Evolutionary conservation across 1,140 invertebrate genomes (phyloP).

Genomic region (Riptortus pedestris): DNA sequence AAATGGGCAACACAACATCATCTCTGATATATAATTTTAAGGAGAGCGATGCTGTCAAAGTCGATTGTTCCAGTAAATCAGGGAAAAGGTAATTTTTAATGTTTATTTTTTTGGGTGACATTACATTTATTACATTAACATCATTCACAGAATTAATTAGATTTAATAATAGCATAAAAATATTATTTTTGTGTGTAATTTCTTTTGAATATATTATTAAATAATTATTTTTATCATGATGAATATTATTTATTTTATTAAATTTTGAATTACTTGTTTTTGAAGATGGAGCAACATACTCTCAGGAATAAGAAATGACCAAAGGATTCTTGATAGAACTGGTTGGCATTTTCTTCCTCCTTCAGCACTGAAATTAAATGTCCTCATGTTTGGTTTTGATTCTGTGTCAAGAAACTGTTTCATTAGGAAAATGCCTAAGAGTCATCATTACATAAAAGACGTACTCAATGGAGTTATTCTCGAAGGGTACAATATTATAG

Average conservation of each 20-base stretch:
- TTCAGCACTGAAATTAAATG: constrained; percentile 51
- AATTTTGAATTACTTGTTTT: no score
- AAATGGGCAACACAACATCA: no score
- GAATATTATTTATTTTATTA: no score
- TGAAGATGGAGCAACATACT: constrained; percentile 52
- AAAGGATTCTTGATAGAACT: constrained; percentile 37
- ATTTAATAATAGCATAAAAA: no score
- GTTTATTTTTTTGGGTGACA: no score
- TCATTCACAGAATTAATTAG: no score
- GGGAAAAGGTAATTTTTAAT: no score
- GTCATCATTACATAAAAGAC: constrained; percentile 62
- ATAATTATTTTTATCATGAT: no score
- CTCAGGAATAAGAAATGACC: constrained; percentile 45
- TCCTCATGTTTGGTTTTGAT: constrained; percentile 85
- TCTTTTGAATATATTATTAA: neutral
- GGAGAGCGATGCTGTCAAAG: no score
- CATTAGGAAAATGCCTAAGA: constrained; percentile 71
- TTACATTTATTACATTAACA: no score
- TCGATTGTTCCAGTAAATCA: no score
- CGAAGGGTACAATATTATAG: constrained; percentile 80
- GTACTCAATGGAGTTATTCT: constrained; percentile 56
- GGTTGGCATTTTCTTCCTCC: constrained; percentile 43
- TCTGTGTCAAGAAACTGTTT: constrained; percentile 80
- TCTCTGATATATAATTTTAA: no score
- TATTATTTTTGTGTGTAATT: neutral